Conservation (phyloP, 1,140 invertebrate genomes). For the Zelostemma sp. region DNA sequence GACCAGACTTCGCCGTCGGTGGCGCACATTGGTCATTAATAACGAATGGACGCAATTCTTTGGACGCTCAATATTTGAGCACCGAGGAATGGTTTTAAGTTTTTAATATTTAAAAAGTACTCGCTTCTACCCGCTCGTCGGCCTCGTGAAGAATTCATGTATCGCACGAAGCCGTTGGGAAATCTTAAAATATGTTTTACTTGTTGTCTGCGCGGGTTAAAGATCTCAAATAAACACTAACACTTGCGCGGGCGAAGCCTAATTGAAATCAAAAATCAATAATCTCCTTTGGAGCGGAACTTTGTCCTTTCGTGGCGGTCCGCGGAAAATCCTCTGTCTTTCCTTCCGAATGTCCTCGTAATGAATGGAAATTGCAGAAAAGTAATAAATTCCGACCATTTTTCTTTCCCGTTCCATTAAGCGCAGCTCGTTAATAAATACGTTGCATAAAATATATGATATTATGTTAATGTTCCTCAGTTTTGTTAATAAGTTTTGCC, state of each 20-base stretch:
- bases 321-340: too few species aligned
- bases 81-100: constrained; percentile 62
- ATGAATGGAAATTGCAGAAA: constrained; percentile 16
- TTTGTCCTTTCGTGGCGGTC: too few species aligned
- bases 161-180: constrained; percentile 49
- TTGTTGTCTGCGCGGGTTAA: constrained; percentile 58
- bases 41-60: constrained; percentile 58
- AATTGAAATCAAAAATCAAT: constrained; percentile 35
- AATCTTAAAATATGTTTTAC: constrained; percentile 68
- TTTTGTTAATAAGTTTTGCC: constrained; percentile 55
- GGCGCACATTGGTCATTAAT: constrained; percentile 52
- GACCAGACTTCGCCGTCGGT: constrained; percentile 36
- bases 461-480: constrained; percentile 59
- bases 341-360: not conserved
- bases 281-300: not conserved
- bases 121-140: constrained; percentile 52
- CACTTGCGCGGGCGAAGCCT: constrained; percentile 7
- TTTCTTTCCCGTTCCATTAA: constrained; percentile 5
- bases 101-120: constrained; percentile 64
- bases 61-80: constrained; percentile 59
- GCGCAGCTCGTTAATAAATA: constrained; percentile 34
- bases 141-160: constrained; percentile 53
- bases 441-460: constrained; percentile 56
- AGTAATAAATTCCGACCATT: constrained; percentile 23
- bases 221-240: constrained; percentile 47